Evolutionary conservation across 2,888 invertebrate species (phyloP).

Genomic region (Euzophera pinguis): DNA sequence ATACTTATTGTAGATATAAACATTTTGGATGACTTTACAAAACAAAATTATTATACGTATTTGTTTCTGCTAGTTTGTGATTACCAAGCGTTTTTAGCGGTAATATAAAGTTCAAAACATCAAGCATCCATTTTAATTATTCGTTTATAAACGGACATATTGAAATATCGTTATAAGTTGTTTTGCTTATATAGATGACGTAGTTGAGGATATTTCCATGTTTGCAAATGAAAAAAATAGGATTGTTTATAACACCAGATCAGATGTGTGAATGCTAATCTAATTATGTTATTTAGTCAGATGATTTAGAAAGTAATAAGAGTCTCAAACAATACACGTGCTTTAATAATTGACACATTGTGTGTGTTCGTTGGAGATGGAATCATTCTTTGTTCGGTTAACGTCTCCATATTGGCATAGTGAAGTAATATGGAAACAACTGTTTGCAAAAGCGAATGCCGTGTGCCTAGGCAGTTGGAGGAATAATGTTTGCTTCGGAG

Average conservation of each 20-base stretch:
- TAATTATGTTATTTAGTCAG: no score
- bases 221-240: slow-evolving; percentile 16
- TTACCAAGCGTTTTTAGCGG: background rate
- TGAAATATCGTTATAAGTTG: slow-evolving; percentile 46
- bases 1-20: no score
- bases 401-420: slow-evolving; percentile 17
- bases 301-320: no score
- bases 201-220: slow-evolving; percentile 53
- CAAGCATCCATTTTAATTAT: slow-evolving; percentile 40
- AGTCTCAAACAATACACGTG: no score
- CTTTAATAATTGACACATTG: background rate
- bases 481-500: slow-evolving; percentile 49
- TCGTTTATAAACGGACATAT: slow-evolving; percentile 43
- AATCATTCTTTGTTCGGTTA: slow-evolving; percentile 33
- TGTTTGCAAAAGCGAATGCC: slow-evolving; percentile 46
- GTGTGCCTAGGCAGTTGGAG: slow-evolving; percentile 35
- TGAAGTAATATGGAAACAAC: slow-evolving; percentile 40
- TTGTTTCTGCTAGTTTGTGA: no score
- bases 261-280: no score
- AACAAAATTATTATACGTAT: background rate
- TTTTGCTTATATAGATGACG: slow-evolving; percentile 24
- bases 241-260: no score
- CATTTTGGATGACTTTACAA: background rate
- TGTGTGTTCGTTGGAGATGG: slow-evolving; percentile 29
- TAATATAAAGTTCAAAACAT: slow-evolving; percentile 31